Base-by-base conservation (phyloP, 2,888 invertebrate species). In the Tipula unca region DNA sequence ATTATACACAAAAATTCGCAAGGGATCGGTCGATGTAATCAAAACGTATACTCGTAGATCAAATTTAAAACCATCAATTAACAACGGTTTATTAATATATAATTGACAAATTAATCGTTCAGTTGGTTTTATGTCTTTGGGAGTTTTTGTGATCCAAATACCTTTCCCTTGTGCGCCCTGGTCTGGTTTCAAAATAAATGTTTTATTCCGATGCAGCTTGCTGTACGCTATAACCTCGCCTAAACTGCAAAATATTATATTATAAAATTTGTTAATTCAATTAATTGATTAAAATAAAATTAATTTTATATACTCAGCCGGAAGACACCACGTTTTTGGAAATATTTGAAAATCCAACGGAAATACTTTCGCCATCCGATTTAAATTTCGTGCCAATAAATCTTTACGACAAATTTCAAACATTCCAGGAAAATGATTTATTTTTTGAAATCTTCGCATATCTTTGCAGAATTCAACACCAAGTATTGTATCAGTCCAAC, bases 361-460 rank as follows among this genome's bases (percentile, higher is more conserved):
- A 90, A 96, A 98, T 86, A 96, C 92, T 90, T 96, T 95, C 87
- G 95, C 92, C 97, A 98, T 97, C 87, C 97, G 93, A 90, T 96
- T 97, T 86, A 98, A 92, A 91, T 98, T 98, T 86, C 97, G 92
- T 1, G 97, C 97, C 32, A 98, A 91, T 85, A 97, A 91, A 91
- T 98, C 98, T 91, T 98, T 98, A 87, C 97, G 92, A 91, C 96
- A 96, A 87, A 97, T 95, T 90, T 97, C 96, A 88, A 94, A 92
- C 96, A 97, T 97, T 86, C 96, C 96, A 0, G 97, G 97, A 89
- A 97, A 98, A 91, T 98, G 98, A 90, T 98, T 98, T 86, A 98
- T 96, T 89, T 96, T 95, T 91, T 98, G 95, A 90, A 95, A 98
- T 87, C 97, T 93, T 90, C 96, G 97, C 97, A 98, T 96, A 88